phyloP scores from a whole-genome alignment of 2,797 vertebrate genomes.

The Miichthys miiuy region DNA sequence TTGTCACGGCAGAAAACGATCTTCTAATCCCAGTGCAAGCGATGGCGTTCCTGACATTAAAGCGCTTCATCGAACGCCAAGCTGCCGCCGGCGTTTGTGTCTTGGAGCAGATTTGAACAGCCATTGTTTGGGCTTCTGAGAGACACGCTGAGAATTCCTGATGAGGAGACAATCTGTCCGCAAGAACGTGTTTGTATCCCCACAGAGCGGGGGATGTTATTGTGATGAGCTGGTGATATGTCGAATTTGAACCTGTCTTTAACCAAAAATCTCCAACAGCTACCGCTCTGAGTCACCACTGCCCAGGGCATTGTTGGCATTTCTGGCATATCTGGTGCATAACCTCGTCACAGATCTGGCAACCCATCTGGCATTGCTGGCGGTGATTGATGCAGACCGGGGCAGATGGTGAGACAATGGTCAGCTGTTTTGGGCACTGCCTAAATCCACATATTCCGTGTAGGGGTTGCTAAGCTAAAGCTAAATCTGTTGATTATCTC shows the following conservation, averaged over 20 bases:
- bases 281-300: neutral
- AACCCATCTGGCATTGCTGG: slow-evolving; percentile 72
- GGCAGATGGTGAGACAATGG: slow-evolving; percentile 66
- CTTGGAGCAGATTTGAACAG: slow-evolving; percentile 43
- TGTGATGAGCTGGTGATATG: neutral
- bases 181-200: slow-evolving; percentile 4
- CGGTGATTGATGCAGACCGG: slow-evolving; percentile 55
- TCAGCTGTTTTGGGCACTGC: slow-evolving; percentile 55
- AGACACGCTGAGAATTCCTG: slow-evolving; percentile 30
- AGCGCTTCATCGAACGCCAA: slow-evolving; percentile 29
- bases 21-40: slow-evolving; percentile 48
- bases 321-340: slow-evolving; percentile 47
- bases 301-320: slow-evolving; percentile 38
- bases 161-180: slow-evolving; percentile 35
- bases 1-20: slow-evolving; percentile 39
- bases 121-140: slow-evolving; percentile 34
- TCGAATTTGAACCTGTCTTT: neutral
- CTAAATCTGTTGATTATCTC: slow-evolving; percentile 48
- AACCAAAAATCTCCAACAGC: neutral
- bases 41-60: slow-evolving; percentile 44
- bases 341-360: slow-evolving; percentile 70
- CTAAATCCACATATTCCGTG: slow-evolving; percentile 55
- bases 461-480: slow-evolving; percentile 43
- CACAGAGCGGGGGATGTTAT: neutral
- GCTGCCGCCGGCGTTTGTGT: slow-evolving; percentile 22